Evolutionary conservation across 2,797 vertebrate species (phyloP).

Genomic region (Semotilus atromaculatus): DNA sequence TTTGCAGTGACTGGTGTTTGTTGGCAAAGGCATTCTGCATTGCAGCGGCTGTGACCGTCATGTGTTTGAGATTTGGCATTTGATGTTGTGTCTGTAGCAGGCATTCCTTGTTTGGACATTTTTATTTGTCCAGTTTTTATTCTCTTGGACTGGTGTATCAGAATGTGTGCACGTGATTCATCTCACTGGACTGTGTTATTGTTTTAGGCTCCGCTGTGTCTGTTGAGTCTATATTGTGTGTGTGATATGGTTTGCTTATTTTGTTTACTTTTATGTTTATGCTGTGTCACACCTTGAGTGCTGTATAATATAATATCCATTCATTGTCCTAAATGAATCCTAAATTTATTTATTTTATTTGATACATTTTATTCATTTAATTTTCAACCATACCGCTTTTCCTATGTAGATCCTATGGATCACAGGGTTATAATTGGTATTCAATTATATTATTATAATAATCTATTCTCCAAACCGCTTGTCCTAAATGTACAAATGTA

Average conservation of each 20-base stretch:
- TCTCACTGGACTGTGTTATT: conserved; percentile 12
- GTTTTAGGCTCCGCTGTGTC: conserved; percentile 4
- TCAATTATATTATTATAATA: background rate
- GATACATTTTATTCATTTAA: too few species aligned
- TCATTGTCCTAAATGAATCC: too few species aligned
- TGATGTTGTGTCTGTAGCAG: background rate
- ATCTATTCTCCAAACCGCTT: too few species aligned
- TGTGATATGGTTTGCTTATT: background rate
- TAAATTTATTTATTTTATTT: background rate
- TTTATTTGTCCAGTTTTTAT: conserved; percentile 11
- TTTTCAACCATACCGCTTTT: background rate
- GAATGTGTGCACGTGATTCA: background rate
- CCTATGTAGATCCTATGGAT: background rate
- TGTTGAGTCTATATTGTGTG: background rate
- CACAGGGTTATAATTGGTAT: background rate
- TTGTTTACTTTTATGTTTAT: background rate
- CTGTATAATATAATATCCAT: background rate
- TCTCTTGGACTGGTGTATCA: background rate
- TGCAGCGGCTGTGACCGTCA: background rate
- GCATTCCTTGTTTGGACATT: background rate
- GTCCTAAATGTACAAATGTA: too few species aligned
- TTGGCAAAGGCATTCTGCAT: background rate
- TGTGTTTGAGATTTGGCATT: background rate
- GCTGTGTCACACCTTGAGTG: background rate
- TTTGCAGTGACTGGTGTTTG: background rate